phyloP scores from a whole-genome alignment of 2,113 vertebrate species.

The Plectropomus leopardus region DNA sequence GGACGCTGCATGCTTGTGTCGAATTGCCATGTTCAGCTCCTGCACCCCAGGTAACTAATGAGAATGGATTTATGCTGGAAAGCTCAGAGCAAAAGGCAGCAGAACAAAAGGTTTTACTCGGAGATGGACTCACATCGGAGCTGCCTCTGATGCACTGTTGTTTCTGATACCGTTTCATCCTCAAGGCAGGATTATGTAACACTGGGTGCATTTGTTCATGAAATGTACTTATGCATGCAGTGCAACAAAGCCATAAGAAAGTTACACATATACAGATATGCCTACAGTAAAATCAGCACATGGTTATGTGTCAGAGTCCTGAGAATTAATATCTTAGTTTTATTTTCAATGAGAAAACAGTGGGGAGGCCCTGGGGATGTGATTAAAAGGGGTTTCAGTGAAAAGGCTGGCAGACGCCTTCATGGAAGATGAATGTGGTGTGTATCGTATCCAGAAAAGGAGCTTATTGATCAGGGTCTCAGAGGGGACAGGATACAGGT shows the following conservation, averaged over 20 bases:
- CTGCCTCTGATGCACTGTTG: conserved; percentile 24
- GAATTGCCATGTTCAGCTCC: not conserved
- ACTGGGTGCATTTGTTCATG: conserved; percentile 30
- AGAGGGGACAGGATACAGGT: conserved; percentile 17
- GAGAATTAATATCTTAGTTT: conserved; percentile 36
- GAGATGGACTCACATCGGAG: conserved; percentile 20
- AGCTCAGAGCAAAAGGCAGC: conserved; percentile 30
- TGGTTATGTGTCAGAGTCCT: not conserved
- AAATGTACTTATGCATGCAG: conserved; percentile 10
- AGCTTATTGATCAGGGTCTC: conserved; percentile 59
- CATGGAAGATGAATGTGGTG: conserved; percentile 71
- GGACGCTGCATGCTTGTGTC: conserved; percentile 39
- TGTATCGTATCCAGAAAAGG: conserved; percentile 52
- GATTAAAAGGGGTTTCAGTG: conserved; percentile 64
- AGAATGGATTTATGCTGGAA: conserved; percentile 46
- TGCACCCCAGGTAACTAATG: not conserved
- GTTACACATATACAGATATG: not conserved
- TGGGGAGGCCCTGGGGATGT: conserved; percentile 58
- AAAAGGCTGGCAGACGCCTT: conserved; percentile 39
- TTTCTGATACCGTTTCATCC: conserved; percentile 51
- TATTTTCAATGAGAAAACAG: conserved; percentile 45
- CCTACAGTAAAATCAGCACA: not conserved
- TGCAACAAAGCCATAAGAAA: conserved; percentile 2
- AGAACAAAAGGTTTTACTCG: conserved; percentile 42
- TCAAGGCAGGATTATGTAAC: conserved; percentile 49